Percentiles rank a stretch among this genome's conserved stretches.
Evolutionary conservation across 2,113 vertebrate species (phyloP).

Genomic region (Picathartes gymnocephalus): DNA sequence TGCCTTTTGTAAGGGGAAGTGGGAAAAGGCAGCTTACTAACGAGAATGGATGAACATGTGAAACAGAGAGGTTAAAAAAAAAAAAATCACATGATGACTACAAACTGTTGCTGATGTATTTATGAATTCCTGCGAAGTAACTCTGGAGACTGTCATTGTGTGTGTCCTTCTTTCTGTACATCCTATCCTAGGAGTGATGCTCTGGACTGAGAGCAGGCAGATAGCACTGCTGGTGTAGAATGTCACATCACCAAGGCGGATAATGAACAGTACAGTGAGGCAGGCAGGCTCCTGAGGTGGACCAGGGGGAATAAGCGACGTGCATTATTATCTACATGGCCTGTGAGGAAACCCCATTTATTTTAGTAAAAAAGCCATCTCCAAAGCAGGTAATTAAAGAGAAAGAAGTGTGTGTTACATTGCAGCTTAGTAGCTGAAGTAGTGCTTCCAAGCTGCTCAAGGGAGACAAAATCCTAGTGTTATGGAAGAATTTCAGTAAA

Average conservation of each 20-base stretch:
- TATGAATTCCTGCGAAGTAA: background rate
- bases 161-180: background rate
- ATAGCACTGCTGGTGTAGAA: background rate
- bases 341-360: background rate
- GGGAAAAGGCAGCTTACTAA: background rate
- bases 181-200: background rate
- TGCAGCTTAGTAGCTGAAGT: slow-evolving; percentile 13
- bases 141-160: background rate
- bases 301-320: rapidly evolving
- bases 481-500: slow-evolving; percentile 30
- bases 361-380: background rate
- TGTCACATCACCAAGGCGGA: background rate
- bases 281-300: background rate
- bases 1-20: background rate
- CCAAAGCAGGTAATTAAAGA: background rate
- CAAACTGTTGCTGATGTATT: background rate
- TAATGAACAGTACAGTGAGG: background rate
- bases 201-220: background rate
- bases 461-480: slow-evolving; percentile 9
- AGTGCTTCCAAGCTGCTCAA: slow-evolving; percentile 41
- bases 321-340: background rate
- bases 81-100: background rate
- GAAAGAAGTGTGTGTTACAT: background rate
- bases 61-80: background rate
- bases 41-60: background rate